These are phyloP conservation scores for Tachyglossus aculeatus DNA, from an alignment of 2,797 vertebrate genomes.

Conservation along the genomic window DNA sequence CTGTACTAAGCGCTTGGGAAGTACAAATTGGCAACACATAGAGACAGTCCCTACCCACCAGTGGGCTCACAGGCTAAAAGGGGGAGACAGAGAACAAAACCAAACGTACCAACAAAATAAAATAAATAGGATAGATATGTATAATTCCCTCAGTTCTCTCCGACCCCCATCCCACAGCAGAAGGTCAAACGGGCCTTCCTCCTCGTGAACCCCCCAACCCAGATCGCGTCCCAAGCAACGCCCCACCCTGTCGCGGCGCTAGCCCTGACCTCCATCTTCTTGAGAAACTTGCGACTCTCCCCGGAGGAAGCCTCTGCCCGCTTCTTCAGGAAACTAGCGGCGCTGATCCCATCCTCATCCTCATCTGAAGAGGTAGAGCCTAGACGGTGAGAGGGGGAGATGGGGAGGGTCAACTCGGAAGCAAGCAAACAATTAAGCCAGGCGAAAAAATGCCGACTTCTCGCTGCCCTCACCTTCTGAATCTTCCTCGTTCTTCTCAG, in stretches of 20 bases:
- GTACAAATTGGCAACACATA: too few species aligned
- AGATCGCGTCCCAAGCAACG: background rate
- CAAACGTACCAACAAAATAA: too few species aligned
- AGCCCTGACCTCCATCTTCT: constrained; percentile 79
- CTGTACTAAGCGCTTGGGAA: too few species aligned
- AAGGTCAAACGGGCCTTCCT: background rate
- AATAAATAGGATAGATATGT: too few species aligned
- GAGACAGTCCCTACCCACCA: too few species aligned
- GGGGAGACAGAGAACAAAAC: too few species aligned
- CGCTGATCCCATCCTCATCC: constrained; percentile 71
- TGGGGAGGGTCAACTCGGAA: background rate
- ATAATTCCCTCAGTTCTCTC: background rate
- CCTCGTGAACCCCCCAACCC: background rate
- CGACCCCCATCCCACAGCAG: background rate
- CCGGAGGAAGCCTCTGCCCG: constrained; percentile 75
- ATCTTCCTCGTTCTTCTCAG: constrained; percentile 85
- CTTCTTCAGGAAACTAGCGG: constrained; percentile 86
- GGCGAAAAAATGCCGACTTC: background rate
- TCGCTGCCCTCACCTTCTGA: constrained; percentile 72
- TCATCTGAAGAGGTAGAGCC: constrained; percentile 68
- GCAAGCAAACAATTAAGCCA: background rate
- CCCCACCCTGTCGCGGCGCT: background rate
- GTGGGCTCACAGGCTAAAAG: too few species aligned
- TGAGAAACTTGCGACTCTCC: constrained; percentile 83
- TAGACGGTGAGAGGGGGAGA: background rate